Conservation (phyloP, 2,113 vertebrate species). For the Nothoprocta pentlandii region DNA sequence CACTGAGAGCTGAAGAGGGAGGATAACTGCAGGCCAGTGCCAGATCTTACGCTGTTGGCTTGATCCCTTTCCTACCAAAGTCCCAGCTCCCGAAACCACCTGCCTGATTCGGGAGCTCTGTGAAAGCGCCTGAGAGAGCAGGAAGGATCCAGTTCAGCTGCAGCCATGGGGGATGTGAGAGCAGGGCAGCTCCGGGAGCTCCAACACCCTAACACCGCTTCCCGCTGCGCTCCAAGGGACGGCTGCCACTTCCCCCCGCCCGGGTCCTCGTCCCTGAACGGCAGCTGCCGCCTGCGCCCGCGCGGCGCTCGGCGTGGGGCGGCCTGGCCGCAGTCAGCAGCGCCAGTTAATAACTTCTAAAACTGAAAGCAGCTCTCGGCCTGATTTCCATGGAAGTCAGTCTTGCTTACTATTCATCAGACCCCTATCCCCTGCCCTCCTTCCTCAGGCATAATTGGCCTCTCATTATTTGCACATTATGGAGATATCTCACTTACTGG, state of each 20-base stretch:
- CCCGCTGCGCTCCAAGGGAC: not conserved
- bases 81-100: too few relatives aligned
- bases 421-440: not conserved
- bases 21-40: not conserved
- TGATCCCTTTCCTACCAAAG: not conserved
- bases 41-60: not conserved
- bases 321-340: fast-evolving
- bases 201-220: fast-evolving
- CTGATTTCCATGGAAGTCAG: not conserved
- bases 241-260: fast-evolving
- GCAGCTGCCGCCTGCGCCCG: not conserved
- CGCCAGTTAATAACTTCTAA: not conserved
- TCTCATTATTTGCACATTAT: not conserved
- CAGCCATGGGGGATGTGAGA: not conserved
- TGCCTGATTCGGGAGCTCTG: not conserved
- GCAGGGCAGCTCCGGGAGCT: not conserved
- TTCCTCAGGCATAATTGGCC: not conserved
- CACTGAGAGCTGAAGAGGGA: not conserved
- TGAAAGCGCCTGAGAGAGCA: not conserved
- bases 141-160: not conserved
- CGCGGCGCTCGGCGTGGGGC: fast-evolving
- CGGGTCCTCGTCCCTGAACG: not conserved
- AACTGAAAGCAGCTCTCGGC: not conserved
- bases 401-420: not conserved
- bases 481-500: not conserved